A percentile compares a stretch with the other conserved stretches of the same genome.
Evolutionary conservation across 2,113 vertebrate species (phyloP).

Genomic region (Larimichthys crocea): DNA sequence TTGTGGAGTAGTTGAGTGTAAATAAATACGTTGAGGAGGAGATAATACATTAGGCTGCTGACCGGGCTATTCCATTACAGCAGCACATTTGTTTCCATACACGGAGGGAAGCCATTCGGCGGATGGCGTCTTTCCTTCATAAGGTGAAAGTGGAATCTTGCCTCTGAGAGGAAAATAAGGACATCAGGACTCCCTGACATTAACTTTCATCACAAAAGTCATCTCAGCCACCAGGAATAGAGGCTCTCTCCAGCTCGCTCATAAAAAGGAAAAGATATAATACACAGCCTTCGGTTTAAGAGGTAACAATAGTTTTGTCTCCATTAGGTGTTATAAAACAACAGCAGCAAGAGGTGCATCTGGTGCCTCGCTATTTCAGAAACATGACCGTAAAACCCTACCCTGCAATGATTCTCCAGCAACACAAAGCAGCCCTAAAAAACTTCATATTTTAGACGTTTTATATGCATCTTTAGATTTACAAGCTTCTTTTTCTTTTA

Average conservation of each 20-base stretch:
- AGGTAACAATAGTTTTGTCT: conserved; percentile 85
- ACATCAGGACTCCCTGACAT: conserved; percentile 79
- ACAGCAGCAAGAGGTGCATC: conserved; percentile 69
- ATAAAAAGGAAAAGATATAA: conserved; percentile 81
- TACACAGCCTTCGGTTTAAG: conserved; percentile 79
- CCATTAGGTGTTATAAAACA: conserved; percentile 82
- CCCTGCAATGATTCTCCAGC: conserved; percentile 62
- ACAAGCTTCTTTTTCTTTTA: conserved; percentile 34
- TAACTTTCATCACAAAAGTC: conserved; percentile 87
- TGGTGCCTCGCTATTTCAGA: conserved; percentile 64
- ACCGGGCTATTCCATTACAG: conserved; percentile 84
- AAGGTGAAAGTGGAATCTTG: conserved; percentile 78
- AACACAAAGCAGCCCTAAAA: conserved; percentile 60
- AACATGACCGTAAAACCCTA: conserved; percentile 67
- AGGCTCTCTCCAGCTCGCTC: conserved; percentile 66
- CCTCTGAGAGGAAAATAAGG: conserved; percentile 79
- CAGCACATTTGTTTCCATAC: conserved; percentile 87
- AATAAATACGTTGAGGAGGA: conserved; percentile 87
- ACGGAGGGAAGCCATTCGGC: conserved; percentile 70
- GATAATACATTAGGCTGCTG: conserved; percentile 87
- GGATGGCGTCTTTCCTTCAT: conserved; percentile 79
- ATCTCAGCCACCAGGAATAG: conserved; percentile 72
- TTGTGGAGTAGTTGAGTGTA: conserved; percentile 87
- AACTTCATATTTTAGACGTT: conserved; percentile 50
- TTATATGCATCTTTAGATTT: conserved; percentile 62